Percentiles rank a stretch among this genome's conserved stretches.
These are phyloP conservation scores for Gerosis bhagava DNA, from an alignment of 2,888 invertebrate species.

Conservation along the genomic window DNA sequence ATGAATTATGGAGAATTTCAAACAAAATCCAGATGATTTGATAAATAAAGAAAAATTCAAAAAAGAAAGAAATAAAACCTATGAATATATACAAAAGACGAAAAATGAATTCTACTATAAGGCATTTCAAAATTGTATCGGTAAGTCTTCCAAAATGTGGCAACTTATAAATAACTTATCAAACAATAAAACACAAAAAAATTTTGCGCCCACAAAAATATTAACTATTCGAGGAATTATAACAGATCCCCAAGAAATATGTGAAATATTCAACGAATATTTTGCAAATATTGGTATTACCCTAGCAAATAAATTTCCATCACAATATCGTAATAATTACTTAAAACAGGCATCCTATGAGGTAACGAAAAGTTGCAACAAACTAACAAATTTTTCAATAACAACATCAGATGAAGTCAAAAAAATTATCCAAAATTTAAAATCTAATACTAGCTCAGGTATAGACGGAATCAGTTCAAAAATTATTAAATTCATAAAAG, in stretches of 20 bases:
- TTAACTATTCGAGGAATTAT: not conserved
- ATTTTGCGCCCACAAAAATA: not conserved
- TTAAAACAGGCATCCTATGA: not conserved
- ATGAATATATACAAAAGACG: no score
- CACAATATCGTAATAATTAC: not conserved
- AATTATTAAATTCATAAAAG: not conserved
- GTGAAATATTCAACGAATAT: not conserved
- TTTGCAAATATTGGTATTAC: not conserved
- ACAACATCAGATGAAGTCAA: not conserved
- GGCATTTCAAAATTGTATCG: not conserved
- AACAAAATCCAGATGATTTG: no score
- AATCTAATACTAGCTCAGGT: not conserved
- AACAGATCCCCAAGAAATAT: not conserved
- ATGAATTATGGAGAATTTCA: no score
- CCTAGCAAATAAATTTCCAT: not conserved
- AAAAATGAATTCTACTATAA: constrained; percentile 2
- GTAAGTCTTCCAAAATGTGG: constrained; percentile 2
- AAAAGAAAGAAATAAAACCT: no score
- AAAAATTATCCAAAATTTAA: not conserved
- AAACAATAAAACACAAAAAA: not conserved
- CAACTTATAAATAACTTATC: not conserved
- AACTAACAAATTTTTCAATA: not conserved
- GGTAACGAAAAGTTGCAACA: not conserved
- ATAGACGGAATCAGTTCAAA: not conserved
- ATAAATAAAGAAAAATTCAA: no score